A percentile compares a stretch with the other conserved stretches of the same genome.
phyloP scores from a whole-genome alignment of 2,888 invertebrate species.

The Meiosimyza platycephala region DNA sequence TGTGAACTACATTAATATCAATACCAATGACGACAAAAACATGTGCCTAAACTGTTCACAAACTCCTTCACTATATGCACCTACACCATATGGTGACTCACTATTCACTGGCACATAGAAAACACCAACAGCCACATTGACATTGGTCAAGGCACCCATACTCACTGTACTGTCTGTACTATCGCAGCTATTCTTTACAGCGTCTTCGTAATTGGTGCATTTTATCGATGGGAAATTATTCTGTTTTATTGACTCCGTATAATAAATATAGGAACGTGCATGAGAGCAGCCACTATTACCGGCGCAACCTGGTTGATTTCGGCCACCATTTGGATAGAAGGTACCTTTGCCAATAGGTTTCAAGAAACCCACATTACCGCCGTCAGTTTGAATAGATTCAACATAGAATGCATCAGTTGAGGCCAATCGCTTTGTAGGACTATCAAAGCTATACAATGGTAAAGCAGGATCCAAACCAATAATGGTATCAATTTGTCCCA shows the following conservation, averaged over 20 bases:
- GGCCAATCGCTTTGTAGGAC: slow-evolving; percentile 49
- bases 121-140: slow-evolving; percentile 47
- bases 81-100: slow-evolving; percentile 48
- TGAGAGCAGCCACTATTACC: slow-evolving; percentile 66
- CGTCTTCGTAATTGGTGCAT: slow-evolving; percentile 46
- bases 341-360: slow-evolving; percentile 63
- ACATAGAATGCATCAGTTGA: slow-evolving; percentile 54
- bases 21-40: too few species aligned
- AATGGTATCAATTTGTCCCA: slow-evolving; percentile 70
- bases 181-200: slow-evolving; percentile 48
- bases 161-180: slow-evolving; percentile 41
- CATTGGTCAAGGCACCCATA: slow-evolving; percentile 52
- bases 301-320: slow-evolving; percentile 69
- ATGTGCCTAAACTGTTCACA: too few species aligned
- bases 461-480: slow-evolving; percentile 61
- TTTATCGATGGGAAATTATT: slow-evolving; percentile 53
- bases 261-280: slow-evolving; percentile 62
- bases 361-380: slow-evolving; percentile 52
- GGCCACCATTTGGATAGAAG: slow-evolving; percentile 70
- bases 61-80: background rate
- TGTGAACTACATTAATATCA: too few species aligned
- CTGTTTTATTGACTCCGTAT: slow-evolving; percentile 62
- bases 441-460: slow-evolving; percentile 51
- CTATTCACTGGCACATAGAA: slow-evolving; percentile 54
- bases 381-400: slow-evolving; percentile 57